Evolutionary conservation across 1,140 invertebrate species (phyloP), one percentile per base, ranked within the genome.

Genomic region (Grapholita molesta): DNA sequence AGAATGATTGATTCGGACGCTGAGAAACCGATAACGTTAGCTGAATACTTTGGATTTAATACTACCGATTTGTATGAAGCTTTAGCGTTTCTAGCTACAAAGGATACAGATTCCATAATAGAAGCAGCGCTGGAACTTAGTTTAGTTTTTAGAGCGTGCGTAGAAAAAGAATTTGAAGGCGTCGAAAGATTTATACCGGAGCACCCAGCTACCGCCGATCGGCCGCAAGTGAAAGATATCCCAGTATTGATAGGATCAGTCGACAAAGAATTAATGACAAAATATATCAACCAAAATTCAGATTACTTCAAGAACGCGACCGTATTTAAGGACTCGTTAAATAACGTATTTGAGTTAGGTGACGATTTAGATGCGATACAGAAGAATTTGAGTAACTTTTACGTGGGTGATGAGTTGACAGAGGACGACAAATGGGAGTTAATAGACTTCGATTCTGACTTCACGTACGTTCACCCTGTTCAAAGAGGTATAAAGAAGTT

Each of bases 121-220:
- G 57, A 33, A 12, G 70, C 75, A 12, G 11, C 68, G 7, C 11
- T 8, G 11, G 52, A 64, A 32, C 32, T 73, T 23, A 21, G 64
- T 30, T n/a, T 73, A 0, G 7, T 12, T 1, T 74, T 74, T 42
- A 18, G 12, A 18, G 67, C 75, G 5, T 77, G 75, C 38, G 61
- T 72, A 21, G 75, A 77, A 53, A 38, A 70, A 42, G 12, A 61
- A 55, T 77, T 72, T 68, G 61, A 68, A 38, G 55, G 66, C n/a
- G 68, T 70, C 8, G 67, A 72, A 52, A 66, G n/a, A 30, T 66
- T 75, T 65, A 42, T 75, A 23, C 48, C 65, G 12, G n/a, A 67
- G 23, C 24, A 70, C 52, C 68, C 70, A 32, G 52, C 61, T n/a
- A 38, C 33, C 21, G 23, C 42, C 15, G 6, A 12, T 4, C 30